Conservation (phyloP, 2,888 invertebrate species). For the Agrochola litura region DNA sequence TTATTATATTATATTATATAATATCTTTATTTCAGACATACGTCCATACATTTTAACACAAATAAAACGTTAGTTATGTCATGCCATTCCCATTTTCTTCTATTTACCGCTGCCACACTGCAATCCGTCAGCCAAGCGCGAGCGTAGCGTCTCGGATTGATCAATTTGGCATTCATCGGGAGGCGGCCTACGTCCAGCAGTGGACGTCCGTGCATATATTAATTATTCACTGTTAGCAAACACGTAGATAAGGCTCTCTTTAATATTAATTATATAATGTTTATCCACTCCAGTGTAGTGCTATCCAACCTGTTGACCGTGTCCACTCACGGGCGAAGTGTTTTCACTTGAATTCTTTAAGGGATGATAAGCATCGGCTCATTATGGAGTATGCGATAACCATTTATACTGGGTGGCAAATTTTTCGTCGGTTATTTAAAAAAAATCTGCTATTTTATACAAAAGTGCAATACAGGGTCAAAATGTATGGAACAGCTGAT, state of each 20-base stretch:
- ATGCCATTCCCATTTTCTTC: too few relatives aligned
- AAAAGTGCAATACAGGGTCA: too few relatives aligned
- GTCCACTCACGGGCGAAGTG: slow-evolving; percentile 49
- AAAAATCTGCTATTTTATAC: too few relatives aligned
- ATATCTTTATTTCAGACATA: too few relatives aligned
- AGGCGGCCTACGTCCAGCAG: not conserved
- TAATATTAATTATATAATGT: slow-evolving; percentile 21
- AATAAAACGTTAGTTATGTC: too few relatives aligned
- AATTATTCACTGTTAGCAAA: not conserved
- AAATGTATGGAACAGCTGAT: too few relatives aligned
- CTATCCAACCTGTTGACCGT: slow-evolving; percentile 48
- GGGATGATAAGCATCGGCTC: slow-evolving; percentile 13
- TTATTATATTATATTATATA: too few relatives aligned
- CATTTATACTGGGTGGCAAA: not conserved
- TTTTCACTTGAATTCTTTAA: slow-evolving; percentile 36
- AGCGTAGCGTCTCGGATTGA: not conserved
- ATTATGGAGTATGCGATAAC: not conserved
- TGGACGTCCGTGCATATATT: not conserved
- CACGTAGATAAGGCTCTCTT: not conserved
- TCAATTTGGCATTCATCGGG: not conserved
- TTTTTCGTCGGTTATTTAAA: too few relatives aligned
- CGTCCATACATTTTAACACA: too few relatives aligned
- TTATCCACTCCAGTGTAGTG: slow-evolving; percentile 30
- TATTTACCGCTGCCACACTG: not conserved
- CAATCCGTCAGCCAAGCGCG: not conserved